phyloP scores from a whole-genome alignment of 2,113 vertebrate species.

The Cochlearius cochlearius region DNA sequence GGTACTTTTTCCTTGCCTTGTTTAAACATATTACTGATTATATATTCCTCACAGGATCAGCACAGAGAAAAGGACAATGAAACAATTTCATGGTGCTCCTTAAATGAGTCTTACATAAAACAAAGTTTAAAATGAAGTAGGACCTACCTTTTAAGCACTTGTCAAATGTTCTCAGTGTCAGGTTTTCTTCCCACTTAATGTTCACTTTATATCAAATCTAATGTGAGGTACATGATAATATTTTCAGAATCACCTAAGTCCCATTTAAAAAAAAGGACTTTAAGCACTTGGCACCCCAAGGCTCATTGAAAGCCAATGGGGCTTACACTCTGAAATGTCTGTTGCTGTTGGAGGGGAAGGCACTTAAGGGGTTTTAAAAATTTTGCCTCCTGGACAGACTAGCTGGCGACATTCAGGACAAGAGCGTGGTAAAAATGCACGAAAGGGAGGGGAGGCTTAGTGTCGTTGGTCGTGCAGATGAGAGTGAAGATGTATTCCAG shows the following conservation, averaged over 20 bases:
- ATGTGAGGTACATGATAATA: neutral
- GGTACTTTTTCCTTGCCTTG: neutral
- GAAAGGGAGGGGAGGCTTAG: neutral
- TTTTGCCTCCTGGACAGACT: neutral
- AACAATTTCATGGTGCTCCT: neutral
- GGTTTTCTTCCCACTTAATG: slow-evolving; percentile 2
- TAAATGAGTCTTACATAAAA: neutral
- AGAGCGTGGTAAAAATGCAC: neutral
- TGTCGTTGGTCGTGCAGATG: neutral
- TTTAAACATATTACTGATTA: slow-evolving; percentile 1
- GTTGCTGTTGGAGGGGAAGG: neutral
- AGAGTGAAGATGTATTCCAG: neutral
- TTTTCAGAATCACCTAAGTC: neutral
- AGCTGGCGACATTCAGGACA: neutral
- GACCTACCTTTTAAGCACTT: neutral
- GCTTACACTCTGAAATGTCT: neutral
- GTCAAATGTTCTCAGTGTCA: neutral
- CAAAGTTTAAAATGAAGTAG: slow-evolving; percentile 28
- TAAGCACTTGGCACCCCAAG: neutral
- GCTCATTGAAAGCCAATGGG: neutral
- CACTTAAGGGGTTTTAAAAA: neutral
- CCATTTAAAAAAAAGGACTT: neutral
- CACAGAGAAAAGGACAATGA: slow-evolving; percentile 10
- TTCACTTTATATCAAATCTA: neutral
- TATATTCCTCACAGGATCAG: slow-evolving; percentile 18